Percentiles rank a stretch among this genome's conserved stretches.
Evolutionary conservation across 30 jellyfish, hydroid and myxozoan species (phyloP).

Genomic region (Clytia hemisphaerica): DNA sequence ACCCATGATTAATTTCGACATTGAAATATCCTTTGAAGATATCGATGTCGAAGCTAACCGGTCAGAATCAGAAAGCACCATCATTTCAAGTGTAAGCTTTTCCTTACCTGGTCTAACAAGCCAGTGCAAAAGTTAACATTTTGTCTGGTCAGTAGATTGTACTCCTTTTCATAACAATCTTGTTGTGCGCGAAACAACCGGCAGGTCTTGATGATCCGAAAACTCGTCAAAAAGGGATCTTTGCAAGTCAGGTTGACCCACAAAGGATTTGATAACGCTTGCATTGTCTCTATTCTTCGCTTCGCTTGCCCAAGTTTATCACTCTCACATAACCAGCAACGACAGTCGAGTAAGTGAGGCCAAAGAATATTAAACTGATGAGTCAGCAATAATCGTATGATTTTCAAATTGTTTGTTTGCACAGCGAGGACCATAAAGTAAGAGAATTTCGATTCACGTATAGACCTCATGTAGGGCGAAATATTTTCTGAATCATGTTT

Average conservation of each 20-base stretch:
- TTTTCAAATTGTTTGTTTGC: slow-evolving; percentile 30
- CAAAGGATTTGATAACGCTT: slow-evolving; percentile 63
- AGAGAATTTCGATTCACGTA: too few relatives aligned
- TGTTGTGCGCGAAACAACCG: slow-evolving; percentile 31
- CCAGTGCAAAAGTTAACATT: slow-evolving; percentile 40
- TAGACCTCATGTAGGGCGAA: too few relatives aligned
- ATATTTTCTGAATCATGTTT: too few relatives aligned
- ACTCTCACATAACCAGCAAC: slow-evolving; percentile 45
- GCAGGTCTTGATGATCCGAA: slow-evolving; percentile 30
- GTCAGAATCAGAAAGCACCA: too few relatives aligned
- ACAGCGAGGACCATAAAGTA: slow-evolving; percentile 66
- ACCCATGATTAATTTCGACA: too few relatives aligned
- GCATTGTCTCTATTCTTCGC: slow-evolving; percentile 32
- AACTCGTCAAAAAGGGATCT: slow-evolving; percentile 59
- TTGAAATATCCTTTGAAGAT: too few relatives aligned
- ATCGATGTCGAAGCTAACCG: too few relatives aligned
- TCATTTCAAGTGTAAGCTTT: too few relatives aligned
- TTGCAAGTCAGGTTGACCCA: slow-evolving; percentile 58
- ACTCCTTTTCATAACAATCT: slow-evolving; percentile 59
- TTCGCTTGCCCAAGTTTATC: slow-evolving; percentile 54
- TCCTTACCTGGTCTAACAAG: slow-evolving; percentile 49
- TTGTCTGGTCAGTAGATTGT: slow-evolving; percentile 20
- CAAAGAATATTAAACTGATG: slow-evolving; percentile 43
- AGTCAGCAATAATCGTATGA: slow-evolving; percentile 42
- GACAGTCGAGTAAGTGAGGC: slow-evolving; percentile 58